Evolutionary conservation across 1,140 invertebrate species (phyloP), one percentile per base, ranked within the genome.

Genomic region (Archivesica marissinica): DNA sequence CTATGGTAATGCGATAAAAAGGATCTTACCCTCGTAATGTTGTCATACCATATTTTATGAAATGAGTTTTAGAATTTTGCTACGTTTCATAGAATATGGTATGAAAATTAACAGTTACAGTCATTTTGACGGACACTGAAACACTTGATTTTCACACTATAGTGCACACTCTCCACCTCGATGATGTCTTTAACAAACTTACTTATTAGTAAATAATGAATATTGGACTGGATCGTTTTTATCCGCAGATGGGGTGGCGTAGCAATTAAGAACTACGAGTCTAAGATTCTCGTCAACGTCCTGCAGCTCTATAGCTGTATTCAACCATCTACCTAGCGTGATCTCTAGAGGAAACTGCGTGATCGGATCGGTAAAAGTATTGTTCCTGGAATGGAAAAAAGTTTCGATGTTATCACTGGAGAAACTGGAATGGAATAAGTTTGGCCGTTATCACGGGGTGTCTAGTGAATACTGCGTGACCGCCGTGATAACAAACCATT

Each of bases 121-220:
- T 50, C 9, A 50, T 11, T 20, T 11, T 20, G 20, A 50, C 9
- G 9, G n/a, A n/a, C n/a, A n/a, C n/a, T n/a, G n/a, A n/a, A n/a
- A n/a, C n/a, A n/a, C n/a, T n/a, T n/a, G n/a, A n/a, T n/a, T n/a
- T n/a, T n/a, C n/a, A n/a, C n/a, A n/a, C n/a, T n/a, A n/a, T n/a
- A n/a, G n/a, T n/a, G n/a, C n/a, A n/a, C n/a, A n/a, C n/a, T n/a
- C n/a, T 25, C n/a, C n/a, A 54, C n/a, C 52, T 54, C 61, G 20
- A 39, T 41, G 0, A n/a, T n/a, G n/a, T n/a, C n/a, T n/a, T n/a
- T n/a, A n/a, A n/a, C n/a, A n/a, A n/a, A 81, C 81, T 52, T 76
- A 84, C 81, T 84, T 84, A 1, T 84, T 47, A 20, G 70, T 75
- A 59, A 84, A 84, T 25, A 84, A 56, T 47, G 70, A 72, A 76